Evolutionary conservation across 2,888 invertebrate species (phyloP).

Genomic region (Dryobotodes eremita): DNA sequence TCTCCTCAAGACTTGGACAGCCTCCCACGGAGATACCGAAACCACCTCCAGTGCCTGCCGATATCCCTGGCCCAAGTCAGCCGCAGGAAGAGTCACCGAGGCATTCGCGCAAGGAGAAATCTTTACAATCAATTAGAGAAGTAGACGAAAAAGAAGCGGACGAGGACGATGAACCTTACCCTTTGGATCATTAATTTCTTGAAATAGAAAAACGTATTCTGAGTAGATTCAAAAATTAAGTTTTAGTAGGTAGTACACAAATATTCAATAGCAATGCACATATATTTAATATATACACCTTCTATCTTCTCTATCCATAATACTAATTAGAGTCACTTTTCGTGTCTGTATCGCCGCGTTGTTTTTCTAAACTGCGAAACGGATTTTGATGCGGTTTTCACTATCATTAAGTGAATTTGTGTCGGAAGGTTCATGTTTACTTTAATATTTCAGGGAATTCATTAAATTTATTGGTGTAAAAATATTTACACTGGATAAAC

Average conservation of each 20-base stretch:
- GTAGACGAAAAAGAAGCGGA: slow-evolving; percentile 77
- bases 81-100: background rate
- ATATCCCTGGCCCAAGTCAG: background rate
- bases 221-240: background rate
- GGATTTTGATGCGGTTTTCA: background rate
- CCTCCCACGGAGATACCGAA: slow-evolving; percentile 48
- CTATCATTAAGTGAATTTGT: background rate
- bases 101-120: slow-evolving; percentile 44
- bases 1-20: slow-evolving; percentile 74
- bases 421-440: background rate
- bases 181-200: slow-evolving; percentile 68
- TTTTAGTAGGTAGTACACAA: background rate
- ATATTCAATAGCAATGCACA: slow-evolving; percentile 4
- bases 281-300: background rate
- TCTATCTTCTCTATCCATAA: background rate
- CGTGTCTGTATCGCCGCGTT: background rate
- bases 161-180: slow-evolving; percentile 69
- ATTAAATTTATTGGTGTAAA: too few relatives aligned
- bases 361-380: background rate
- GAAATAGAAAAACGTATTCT: background rate
- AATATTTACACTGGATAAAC: too few relatives aligned
- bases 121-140: slow-evolving; percentile 78
- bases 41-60: slow-evolving; percentile 26
- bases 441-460: background rate
- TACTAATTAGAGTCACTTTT: background rate